Percentiles rank a stretch among this genome's conserved stretches.
Conservation (phyloP, 2,797 vertebrate species). For the Helarctos malayanus region DNA sequence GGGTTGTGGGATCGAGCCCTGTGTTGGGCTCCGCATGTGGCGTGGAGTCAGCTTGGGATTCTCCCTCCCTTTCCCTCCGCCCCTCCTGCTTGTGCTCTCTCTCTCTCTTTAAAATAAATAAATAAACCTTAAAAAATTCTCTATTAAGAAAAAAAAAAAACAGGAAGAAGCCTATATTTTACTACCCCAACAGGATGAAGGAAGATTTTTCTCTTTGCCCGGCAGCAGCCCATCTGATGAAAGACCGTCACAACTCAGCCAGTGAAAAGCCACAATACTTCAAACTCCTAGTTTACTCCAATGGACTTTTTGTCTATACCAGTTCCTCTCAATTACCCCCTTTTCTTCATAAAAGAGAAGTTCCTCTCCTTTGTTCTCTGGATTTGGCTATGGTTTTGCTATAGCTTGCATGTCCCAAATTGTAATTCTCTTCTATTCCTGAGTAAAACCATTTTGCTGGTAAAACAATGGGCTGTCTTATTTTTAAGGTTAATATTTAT, state of each 20-base stretch:
- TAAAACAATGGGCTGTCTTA: not conserved
- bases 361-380: not conserved
- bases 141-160: not conserved
- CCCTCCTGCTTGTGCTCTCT: not conserved
- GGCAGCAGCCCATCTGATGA: not conserved
- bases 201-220: not conserved
- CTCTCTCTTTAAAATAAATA: not conserved
- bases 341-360: not conserved
- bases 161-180: not conserved
- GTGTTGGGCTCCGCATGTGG: not conserved
- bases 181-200: not conserved
- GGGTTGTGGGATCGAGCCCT: not conserved
- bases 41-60: not conserved
- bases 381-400: not conserved
- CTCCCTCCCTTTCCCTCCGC: not conserved
- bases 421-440: not conserved
- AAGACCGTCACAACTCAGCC: not conserved
- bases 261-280: not conserved
- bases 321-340: not conserved
- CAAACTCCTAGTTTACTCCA: not conserved
- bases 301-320: not conserved
- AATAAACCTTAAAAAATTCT: not conserved
- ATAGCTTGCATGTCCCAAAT: not conserved
- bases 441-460: not conserved
- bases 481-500: not conserved